Evolutionary conservation across 1,140 invertebrate species (phyloP).

Genomic region (Sarcophaga peregrina): DNA sequence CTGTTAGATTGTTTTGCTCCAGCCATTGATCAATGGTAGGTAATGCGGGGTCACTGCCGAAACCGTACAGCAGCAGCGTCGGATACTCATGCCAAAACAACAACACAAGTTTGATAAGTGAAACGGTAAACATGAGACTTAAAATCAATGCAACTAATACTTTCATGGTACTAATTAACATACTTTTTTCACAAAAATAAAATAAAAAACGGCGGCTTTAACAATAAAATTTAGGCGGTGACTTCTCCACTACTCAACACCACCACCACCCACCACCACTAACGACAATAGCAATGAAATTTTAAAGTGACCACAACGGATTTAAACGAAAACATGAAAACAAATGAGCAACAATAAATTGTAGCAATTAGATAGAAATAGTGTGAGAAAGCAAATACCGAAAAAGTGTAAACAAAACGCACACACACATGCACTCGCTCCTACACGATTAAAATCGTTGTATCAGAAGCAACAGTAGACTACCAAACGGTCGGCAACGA

Average conservation of each 20-base stretch:
- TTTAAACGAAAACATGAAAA: background rate
- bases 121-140: slow-evolving; percentile 65
- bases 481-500: background rate
- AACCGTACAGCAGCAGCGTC: slow-evolving; percentile 44
- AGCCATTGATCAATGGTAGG: slow-evolving; percentile 76
- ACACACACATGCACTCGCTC: background rate
- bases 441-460: background rate
- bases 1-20: slow-evolving; percentile 74
- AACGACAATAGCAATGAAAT: background rate
- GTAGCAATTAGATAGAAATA: no score
- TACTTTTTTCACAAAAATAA: slow-evolving; percentile 45
- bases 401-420: background rate
- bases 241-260: background rate
- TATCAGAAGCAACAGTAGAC: slow-evolving; percentile 7
- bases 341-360: no score
- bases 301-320: background rate
- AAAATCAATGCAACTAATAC: slow-evolving; percentile 59
- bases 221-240: no score
- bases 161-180: slow-evolving; percentile 61
- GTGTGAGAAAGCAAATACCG: no score
- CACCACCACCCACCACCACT: background rate
- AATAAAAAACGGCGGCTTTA: no score
- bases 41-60: slow-evolving; percentile 39
- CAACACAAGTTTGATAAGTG: slow-evolving; percentile 62
- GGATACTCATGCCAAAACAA: slow-evolving; percentile 61